These are phyloP conservation scores for Invenusta paracnida DNA, from an alignment of 2,888 invertebrate genomes.

Conservation along the genomic window DNA sequence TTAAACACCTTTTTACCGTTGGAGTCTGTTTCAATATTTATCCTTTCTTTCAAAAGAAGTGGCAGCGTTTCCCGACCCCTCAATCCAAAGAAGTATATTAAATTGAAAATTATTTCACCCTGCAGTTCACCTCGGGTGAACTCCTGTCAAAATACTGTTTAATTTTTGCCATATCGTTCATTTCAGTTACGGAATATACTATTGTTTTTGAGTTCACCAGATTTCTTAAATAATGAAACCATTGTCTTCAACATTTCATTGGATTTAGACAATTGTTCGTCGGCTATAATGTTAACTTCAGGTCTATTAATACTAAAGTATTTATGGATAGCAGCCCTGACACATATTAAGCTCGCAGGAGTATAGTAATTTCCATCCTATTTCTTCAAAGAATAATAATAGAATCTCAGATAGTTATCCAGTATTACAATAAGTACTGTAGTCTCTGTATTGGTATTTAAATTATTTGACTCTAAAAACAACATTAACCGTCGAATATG, in stretches of 20 bases:
- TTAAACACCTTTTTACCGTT: constrained; percentile 18
- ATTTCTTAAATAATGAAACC: constrained; percentile 28
- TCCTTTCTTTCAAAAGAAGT: background rate
- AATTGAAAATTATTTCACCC: constrained; percentile 37
- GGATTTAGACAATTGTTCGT: background rate
- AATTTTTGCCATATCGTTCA: constrained; percentile 31
- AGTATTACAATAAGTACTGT: constrained; percentile 6
- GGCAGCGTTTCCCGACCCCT: constrained; percentile 35
- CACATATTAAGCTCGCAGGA: constrained; percentile 24
- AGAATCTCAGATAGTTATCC: constrained; percentile 21
- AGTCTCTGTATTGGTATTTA: constrained; percentile 13
- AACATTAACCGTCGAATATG: no score
- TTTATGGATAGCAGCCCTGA: constrained; percentile 31
- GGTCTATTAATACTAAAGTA: constrained; percentile 27
- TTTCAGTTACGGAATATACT: constrained; percentile 28
- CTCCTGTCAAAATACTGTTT: constrained; percentile 17
- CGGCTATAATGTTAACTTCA: constrained; percentile 14
- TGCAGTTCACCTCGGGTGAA: constrained; percentile 33
- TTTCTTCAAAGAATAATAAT: constrained; percentile 20
- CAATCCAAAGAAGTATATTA: constrained; percentile 36
- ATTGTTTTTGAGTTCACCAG: constrained; percentile 24
- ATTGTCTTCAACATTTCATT: constrained; percentile 34
- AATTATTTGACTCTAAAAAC: no score
- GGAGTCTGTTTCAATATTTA: constrained; percentile 26
- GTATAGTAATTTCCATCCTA: constrained; percentile 23